Evolutionary conservation across 2,113 vertebrate species (phyloP), one percentile per base, ranked within the genome.

Genomic region (Aramus guarauna): DNA sequence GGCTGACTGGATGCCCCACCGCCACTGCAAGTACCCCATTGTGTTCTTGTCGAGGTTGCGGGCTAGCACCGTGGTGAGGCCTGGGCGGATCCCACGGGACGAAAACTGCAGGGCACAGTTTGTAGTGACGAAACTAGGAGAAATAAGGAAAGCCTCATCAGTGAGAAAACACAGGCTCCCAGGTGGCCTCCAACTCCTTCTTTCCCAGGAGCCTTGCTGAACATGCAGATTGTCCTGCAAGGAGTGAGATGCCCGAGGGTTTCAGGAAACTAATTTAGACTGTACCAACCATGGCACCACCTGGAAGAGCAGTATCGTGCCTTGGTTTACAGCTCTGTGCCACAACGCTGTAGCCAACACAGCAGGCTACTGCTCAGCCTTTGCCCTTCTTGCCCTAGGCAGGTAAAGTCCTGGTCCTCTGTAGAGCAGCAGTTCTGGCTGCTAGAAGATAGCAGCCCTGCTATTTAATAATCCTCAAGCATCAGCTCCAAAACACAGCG

Each of bases 11-110:
- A 98, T 97, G 11, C 98, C 99, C 99, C 99, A 99, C 1, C 99
- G 98, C 99, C 99, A 99, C 98, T 99, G 99, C 74, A 99, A 73
- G 95, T 99, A 99, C n/a, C 99, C 99, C 98, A 99, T 99, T 0
- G 99, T 99, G 98, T 99, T 99, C 98, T 99, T 99, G 98, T 99
- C 99, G 8, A 99, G 98, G 98, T 99, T 99, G 21, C 99, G 99
- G 2, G 99, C 99, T 39, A 99, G 96, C 63, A 99, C 98, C 0
- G 99, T 99, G 67, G 99, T 99, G 30, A 99, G 85, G 56, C 99
- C 99, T 0, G 99, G 99, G 39, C 99, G 99, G 62, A 99, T 79
- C 1, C 99, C 99, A 0, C 98, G 99, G 34, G 99, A 99, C 0
- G 99, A 99, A 88, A 99, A 99, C 98, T 99, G 99, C 96, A 99